These are phyloP conservation scores for Struthio camelus DNA, from an alignment of 2,113 vertebrate genomes.

Conservation along the genomic window DNA sequence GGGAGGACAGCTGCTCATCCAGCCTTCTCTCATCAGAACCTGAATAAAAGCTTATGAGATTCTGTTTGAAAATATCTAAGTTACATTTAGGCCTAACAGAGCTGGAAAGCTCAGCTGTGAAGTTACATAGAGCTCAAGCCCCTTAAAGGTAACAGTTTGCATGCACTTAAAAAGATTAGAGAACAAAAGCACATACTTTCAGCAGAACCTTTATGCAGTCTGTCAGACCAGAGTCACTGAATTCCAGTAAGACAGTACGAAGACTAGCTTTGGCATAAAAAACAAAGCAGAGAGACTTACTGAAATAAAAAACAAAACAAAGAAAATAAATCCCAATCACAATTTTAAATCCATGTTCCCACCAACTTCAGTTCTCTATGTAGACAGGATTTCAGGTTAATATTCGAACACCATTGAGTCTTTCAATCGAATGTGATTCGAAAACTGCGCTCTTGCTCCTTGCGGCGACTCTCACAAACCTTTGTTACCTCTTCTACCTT, in stretches of 20 bases:
- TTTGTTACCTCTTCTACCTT: conserved; percentile 94
- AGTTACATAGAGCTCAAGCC: neutral
- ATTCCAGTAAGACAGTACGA: neutral
- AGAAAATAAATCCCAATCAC: neutral
- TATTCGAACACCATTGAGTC: too few relatives aligned
- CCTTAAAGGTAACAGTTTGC: neutral
- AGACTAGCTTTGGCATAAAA: neutral
- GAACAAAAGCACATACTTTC: neutral
- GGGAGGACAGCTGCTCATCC: too few relatives aligned
- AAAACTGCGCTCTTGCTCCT: conserved; percentile 93
- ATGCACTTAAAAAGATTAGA: neutral
- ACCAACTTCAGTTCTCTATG: neutral
- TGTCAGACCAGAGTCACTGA: neutral
- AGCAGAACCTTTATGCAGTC: neutral
- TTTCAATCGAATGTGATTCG: conserved; percentile 84
- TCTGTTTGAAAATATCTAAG: rapidly evolving
- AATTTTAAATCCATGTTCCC: neutral
- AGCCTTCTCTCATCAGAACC: neutral
- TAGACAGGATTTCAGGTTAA: neutral
- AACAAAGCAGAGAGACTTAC: neutral
- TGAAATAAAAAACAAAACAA: neutral
- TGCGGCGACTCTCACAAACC: conserved; percentile 89
- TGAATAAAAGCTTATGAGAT: rapidly evolving
- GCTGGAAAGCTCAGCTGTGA: neutral
- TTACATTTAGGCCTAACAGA: neutral